A percentile compares a stretch with the other conserved stretches of the same genome.
Evolutionary conservation across 2,113 vertebrate genomes (phyloP).

Genomic region (Gallinago media): DNA sequence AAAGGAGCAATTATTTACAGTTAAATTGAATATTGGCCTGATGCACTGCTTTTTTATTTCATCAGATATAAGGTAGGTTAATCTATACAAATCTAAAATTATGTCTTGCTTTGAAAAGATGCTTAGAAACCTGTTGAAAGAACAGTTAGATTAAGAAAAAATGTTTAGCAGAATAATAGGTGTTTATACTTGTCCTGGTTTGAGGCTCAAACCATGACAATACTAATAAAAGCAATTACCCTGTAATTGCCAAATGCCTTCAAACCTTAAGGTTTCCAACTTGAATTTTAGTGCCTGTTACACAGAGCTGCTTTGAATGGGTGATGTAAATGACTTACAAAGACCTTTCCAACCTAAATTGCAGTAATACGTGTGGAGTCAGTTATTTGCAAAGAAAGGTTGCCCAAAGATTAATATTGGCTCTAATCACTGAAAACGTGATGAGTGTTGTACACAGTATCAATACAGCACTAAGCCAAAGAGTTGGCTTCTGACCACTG

Average conservation of each 20-base stretch:
- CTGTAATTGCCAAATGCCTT: not conserved
- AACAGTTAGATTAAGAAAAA: not conserved
- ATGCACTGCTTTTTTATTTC: not conserved
- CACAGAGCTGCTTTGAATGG: not conserved
- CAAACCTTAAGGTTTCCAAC: not conserved
- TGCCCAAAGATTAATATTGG: not conserved
- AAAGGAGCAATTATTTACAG: not conserved
- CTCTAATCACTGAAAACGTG: not conserved
- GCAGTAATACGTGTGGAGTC: accelerated
- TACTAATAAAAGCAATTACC: not conserved
- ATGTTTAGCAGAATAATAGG: not conserved
- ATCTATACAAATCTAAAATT: not conserved
- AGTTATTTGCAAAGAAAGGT: not conserved
- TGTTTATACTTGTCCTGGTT: not conserved
- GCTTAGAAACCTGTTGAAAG: not conserved
- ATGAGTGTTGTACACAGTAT: not conserved
- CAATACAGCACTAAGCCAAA: not conserved
- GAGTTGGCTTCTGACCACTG: not conserved
- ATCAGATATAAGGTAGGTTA: not conserved
- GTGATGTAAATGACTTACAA: not conserved
- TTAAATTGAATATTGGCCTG: not conserved
- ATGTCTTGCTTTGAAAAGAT: not conserved
- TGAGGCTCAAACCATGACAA: not conserved
- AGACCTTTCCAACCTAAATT: not conserved
- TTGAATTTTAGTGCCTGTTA: not conserved